Evolutionary conservation across 2,797 vertebrate species (phyloP), one percentile per base, ranked within the genome.

Genomic region (Pampus argenteus): DNA sequence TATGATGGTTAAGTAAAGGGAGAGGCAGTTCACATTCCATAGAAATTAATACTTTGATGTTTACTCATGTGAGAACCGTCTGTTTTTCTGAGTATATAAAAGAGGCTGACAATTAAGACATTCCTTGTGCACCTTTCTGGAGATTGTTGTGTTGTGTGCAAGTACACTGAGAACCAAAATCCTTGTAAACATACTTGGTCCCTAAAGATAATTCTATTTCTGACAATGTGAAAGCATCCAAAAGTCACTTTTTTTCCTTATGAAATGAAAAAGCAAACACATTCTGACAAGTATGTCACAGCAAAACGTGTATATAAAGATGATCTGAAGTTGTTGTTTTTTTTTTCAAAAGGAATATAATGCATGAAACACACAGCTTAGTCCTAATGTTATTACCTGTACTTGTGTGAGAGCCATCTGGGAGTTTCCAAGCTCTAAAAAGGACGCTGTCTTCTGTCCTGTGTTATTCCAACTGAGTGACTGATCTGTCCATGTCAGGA

Each of bases 401-500:
- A 44, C 55, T 63, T 77, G 84, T 69, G 76, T 85, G 28, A 90
- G 83, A 83, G 84, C 91, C 91, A 94, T 92, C 38, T 63, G 75
- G 58, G 70, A 72, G 9, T 58, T 66, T 72, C 74, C 75, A 42
- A 31, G 31, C 58, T 82, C 62, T 60, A 74, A 38, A 38, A 25
- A 57, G 36, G 15, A 80, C 9, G 14, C 23, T 52, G 54, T 84
- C 71, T 81, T 79, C 54, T 59, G 62, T 61, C 64, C 15, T 60
- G 71, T 60, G 45, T 60, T 76, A 59, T 71, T 86, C 79, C 64
- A 74, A 17, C 48, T 25, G 31, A 54, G n/a, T 54, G 56, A 52
- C 15, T 31, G 26, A 23, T 77, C 62, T 76, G 56, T 45, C 83
- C 83, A 86, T 91, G 70, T 86, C 76, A 85, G 52, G 36, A 77